Conservation (phyloP, 2,888 invertebrate genomes). For the Noctua pronuba region DNA sequence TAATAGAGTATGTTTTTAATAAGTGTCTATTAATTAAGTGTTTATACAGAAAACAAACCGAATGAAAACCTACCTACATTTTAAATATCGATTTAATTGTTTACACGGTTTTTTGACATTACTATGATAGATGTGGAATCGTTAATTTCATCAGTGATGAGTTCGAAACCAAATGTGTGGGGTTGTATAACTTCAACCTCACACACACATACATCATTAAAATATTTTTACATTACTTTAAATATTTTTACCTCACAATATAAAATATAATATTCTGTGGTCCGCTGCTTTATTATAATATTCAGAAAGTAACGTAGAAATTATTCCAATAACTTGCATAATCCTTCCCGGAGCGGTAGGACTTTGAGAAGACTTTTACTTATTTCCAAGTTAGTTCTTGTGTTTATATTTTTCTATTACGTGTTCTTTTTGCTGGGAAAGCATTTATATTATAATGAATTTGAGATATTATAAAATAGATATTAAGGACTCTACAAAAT, state of each 20-base stretch:
- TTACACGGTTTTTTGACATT: neutral
- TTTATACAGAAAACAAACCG: neutral
- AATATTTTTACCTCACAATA: neutral
- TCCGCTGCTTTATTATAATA: conserved; percentile 19
- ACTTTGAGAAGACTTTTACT: conserved; percentile 34
- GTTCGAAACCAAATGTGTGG: neutral
- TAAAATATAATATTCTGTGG: conserved; percentile 15
- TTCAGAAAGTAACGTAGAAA: conserved; percentile 38
- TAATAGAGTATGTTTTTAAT: neutral
- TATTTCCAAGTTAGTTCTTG: conserved; percentile 38
- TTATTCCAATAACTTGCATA: conserved; percentile 52
- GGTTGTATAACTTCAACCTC: no score
- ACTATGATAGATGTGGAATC: neutral
- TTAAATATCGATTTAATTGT: neutral
- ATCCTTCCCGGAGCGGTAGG: conserved; percentile 28
- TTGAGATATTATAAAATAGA: neutral
- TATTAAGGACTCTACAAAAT: neutral
- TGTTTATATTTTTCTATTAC: conserved; percentile 14
- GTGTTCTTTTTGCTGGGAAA: neutral
- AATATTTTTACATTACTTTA: conserved; percentile 21
- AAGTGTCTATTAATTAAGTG: neutral
- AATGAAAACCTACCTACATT: no score
- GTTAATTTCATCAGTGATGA: neutral
- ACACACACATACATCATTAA: no score
- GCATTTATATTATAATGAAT: neutral